Percentiles rank a stretch among this genome's conserved stretches.
Evolutionary conservation across 53 echinoderm and acorn worm species (phyloP).

Genomic region (Stichopus horrens): DNA sequence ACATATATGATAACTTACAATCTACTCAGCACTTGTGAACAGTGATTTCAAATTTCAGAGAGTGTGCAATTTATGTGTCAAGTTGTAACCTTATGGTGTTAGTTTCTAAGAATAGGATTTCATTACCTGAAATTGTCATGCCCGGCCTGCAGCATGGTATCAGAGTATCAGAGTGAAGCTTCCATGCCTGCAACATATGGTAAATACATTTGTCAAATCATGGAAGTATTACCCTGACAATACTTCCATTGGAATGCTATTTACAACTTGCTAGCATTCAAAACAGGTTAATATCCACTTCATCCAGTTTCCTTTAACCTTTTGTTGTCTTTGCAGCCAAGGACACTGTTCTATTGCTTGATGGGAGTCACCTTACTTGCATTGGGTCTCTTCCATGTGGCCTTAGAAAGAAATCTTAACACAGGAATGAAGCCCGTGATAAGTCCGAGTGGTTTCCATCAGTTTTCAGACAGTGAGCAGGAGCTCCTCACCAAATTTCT

Average conservation of each 20-base stretch:
- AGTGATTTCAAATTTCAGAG: no score
- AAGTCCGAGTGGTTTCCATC: background rate
- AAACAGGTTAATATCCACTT: no score
- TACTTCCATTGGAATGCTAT: no score
- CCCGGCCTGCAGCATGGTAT: no score
- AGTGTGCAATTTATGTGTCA: no score
- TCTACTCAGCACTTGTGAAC: no score
- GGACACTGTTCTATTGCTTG: background rate
- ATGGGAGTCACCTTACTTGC: background rate
- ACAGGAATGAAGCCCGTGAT: background rate
- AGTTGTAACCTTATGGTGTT: no score
- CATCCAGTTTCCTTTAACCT: background rate
- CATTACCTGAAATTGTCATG: no score
- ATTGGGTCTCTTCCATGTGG: background rate
- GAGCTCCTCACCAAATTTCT: constrained; percentile 3
- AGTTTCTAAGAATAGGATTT: no score
- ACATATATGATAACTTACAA: no score
- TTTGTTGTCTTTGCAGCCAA: constrained; percentile 6
- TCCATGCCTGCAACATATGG: background rate
- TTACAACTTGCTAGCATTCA: no score
- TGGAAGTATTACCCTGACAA: background rate
- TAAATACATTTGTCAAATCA: background rate
- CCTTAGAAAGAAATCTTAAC: background rate
- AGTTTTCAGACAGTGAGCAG: background rate
- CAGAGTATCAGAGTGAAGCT: no score